phyloP scores from a whole-genome alignment of 2,113 vertebrate species.

The Salvator merianae region DNA sequence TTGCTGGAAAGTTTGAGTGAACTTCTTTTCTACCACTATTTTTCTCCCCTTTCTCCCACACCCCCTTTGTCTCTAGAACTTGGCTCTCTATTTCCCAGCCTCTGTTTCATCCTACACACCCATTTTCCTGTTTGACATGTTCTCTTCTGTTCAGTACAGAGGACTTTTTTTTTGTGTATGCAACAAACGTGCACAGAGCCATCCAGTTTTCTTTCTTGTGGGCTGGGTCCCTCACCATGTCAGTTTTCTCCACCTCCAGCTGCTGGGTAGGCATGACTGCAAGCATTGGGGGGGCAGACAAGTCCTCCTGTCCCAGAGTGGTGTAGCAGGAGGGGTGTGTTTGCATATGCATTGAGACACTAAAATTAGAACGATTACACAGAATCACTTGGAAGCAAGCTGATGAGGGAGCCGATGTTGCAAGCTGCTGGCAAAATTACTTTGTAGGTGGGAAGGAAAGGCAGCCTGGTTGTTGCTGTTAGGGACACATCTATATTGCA shows the following conservation, averaged over 20 bases:
- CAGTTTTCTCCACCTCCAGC: neutral
- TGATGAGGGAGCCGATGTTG: neutral
- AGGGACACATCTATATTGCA: neutral
- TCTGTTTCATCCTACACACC: neutral
- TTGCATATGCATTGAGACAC: neutral
- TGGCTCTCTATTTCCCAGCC: neutral
- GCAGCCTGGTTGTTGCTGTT: neutral
- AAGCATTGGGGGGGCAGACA: neutral
- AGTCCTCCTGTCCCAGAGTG: neutral
- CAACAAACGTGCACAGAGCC: neutral
- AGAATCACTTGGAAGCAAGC: slow-evolving; percentile 45
- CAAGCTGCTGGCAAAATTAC: slow-evolving; percentile 15
- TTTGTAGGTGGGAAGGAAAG: neutral
- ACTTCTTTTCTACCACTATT: neutral
- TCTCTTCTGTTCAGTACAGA: neutral
- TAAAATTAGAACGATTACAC: slow-evolving; percentile 69
- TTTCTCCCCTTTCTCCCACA: neutral
- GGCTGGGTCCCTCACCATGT: neutral
- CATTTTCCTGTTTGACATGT: neutral
- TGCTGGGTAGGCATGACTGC: neutral
- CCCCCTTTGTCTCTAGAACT: neutral
- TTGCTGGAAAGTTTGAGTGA: neutral
- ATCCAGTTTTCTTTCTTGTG: neutral
- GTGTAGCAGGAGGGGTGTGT: neutral
- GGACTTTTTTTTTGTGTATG: neutral